Base-by-base conservation (phyloP, 2,888 invertebrate species). In the Disparrhopalites patrizii region DNA sequence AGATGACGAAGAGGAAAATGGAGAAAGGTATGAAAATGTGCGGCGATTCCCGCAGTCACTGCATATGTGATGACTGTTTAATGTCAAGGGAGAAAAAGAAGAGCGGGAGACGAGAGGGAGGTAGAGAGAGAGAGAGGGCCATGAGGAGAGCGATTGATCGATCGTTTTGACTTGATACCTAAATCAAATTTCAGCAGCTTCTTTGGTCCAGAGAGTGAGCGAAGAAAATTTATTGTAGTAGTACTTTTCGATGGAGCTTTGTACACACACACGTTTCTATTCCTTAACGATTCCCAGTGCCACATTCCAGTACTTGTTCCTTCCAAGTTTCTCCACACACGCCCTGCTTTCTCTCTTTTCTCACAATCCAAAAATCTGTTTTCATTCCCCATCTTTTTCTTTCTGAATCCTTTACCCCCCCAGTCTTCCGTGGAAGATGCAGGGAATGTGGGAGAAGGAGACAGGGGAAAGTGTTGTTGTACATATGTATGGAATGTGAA, bases 111-210 rank as follows among this genome's bases (percentile, higher is more conserved):
- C 8, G 36, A 13, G 13, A 13, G 13, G n/a, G n/a, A n/a, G n/a
- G n/a, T n/a, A 51, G 25, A 23, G 25, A 25, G 28, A 3, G 54
- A 54, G 30, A 28, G n/a, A n/a, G n/a, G 58, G 43, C 58, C 58
- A 47, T 58, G 58, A 58, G 58, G 30, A 47, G 47, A 43, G 47
- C 58, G 58, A 43, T 40, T 58, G 58, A 58, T 58, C 58, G 58
- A 58, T 58, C 58, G 38, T 40, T 25, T 56, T 55, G 25, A 30
- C 36, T 56, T 33, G 23, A 38, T 56, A 56, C 56, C 25, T 38
- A 56, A 54, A 54, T 54, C 31, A 31, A 54, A 54, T 54, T 54
- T 54, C 54, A 54, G n/a, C n/a, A n/a, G n/a, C n/a, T n/a, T n/a
- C n/a, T n/a, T n/a, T n/a, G n/a, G n/a, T n/a, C n/a, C n/a, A n/a